phyloP scores from a whole-genome alignment of 2,113 vertebrate genomes.

The Regulus satrapa region DNA sequence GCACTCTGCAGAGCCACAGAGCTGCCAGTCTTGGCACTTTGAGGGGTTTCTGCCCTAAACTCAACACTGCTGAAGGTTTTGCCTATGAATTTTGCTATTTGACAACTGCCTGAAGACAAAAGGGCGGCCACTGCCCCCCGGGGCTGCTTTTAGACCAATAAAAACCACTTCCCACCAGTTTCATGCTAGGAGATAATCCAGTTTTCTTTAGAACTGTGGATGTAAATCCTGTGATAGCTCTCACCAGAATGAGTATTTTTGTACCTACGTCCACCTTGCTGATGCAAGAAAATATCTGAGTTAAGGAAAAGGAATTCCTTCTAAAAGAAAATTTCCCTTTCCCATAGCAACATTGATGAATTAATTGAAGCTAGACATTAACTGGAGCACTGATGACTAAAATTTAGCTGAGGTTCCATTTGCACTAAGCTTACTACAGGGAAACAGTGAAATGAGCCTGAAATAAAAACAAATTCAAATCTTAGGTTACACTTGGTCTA shows the following conservation, averaged over 20 bases:
- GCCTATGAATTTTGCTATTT: background rate
- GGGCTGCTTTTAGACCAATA: background rate
- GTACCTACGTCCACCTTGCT: background rate
- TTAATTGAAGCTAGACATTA: background rate
- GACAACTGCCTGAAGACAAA: background rate
- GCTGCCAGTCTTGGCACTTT: background rate
- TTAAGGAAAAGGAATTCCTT: background rate
- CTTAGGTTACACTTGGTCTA: background rate
- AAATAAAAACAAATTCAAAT: slow-evolving; percentile 12
- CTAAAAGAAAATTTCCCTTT: background rate
- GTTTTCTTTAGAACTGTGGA: background rate
- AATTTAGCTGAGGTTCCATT: background rate
- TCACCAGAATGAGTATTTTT: background rate
- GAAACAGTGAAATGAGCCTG: background rate
- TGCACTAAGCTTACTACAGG: background rate
- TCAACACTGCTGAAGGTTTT: background rate
- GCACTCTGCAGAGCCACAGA: background rate
- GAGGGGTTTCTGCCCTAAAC: background rate
- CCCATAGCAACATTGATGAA: background rate
- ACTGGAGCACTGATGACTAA: background rate
- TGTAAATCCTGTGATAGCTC: background rate
- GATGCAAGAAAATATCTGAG: background rate
- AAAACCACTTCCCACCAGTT: background rate
- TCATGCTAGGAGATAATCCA: background rate
- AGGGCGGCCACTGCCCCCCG: background rate